Conservation (phyloP, 2,113 vertebrate species). For the Sisor rabdophorus region DNA sequence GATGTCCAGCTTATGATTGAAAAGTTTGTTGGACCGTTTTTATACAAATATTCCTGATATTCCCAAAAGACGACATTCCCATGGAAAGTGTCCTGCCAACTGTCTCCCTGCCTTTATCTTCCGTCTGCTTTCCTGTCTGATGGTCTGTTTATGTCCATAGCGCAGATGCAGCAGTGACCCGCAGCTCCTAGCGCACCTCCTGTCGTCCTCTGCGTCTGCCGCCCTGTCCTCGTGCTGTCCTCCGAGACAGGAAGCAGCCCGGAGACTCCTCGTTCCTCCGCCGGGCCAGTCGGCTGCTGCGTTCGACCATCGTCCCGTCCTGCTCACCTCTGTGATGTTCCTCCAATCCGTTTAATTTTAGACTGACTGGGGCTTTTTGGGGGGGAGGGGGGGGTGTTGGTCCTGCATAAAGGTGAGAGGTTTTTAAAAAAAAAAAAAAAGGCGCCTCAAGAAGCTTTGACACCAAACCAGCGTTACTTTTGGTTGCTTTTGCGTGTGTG, state of each 20-base stretch:
- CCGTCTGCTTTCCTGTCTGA: background rate
- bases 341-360: conserved; percentile 26
- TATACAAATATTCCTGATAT: background rate
- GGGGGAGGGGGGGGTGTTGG: background rate
- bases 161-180: conserved; percentile 98
- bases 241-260: conserved; percentile 88
- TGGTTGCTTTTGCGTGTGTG: conserved; percentile 40
- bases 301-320: conserved; percentile 81
- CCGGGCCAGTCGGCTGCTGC: conserved; percentile 84
- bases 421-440: too few species aligned
- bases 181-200: conserved; percentile 74
- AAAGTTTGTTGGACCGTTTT: too few species aligned
- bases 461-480: conserved; percentile 38
- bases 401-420: conserved; percentile 12
- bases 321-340: conserved; percentile 29
- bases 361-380: conserved; percentile 11
- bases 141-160: conserved; percentile 67
- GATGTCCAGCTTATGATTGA: too few species aligned
- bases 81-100: too few species aligned
- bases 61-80: too few species aligned
- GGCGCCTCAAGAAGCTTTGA: conserved; percentile 32
- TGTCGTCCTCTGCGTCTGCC: conserved; percentile 82
- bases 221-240: conserved; percentile 81
- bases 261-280: conserved; percentile 69
- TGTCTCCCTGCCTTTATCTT: too few species aligned